Conservation (phyloP, 1,140 invertebrate genomes). For the Drosophila micromelanica region DNA sequence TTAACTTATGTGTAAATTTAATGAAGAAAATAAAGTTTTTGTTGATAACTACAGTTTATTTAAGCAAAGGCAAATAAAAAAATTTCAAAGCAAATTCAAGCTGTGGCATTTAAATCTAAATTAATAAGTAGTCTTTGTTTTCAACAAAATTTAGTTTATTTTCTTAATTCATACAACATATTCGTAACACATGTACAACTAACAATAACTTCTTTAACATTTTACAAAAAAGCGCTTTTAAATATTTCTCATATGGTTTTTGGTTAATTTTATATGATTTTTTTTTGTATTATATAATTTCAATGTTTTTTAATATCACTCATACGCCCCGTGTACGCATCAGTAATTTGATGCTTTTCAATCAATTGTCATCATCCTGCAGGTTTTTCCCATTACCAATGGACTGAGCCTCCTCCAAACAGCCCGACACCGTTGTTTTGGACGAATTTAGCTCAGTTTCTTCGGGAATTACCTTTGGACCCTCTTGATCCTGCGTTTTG, state of each 20-base stretch:
- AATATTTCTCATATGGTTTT: neutral
- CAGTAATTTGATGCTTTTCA: slow-evolving; percentile 16
- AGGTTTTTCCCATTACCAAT: slow-evolving; percentile 56
- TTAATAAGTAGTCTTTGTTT: slow-evolving; percentile 6
- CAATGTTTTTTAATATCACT: slow-evolving; percentile 73
- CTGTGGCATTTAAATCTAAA: slow-evolving; percentile 18
- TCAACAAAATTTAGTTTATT: slow-evolving; percentile 50
- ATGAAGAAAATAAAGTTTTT: slow-evolving; percentile 32
- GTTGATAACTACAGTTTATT: slow-evolving; percentile 65
- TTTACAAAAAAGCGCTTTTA: slow-evolving; percentile 1
- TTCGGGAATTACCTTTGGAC: slow-evolving; percentile 78
- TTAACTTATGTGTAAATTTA: slow-evolving; percentile 46
- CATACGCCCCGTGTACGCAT: slow-evolving; percentile 56
- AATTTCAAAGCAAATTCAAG: slow-evolving; percentile 35
- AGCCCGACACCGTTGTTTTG: slow-evolving; percentile 63
- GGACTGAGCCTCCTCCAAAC: slow-evolving; percentile 40
- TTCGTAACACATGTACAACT: slow-evolving; percentile 63
- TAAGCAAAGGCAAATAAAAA: slow-evolving; percentile 60
- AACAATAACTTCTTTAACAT: slow-evolving; percentile 46
- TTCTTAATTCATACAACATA: slow-evolving; percentile 66
- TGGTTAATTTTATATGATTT: neutral
- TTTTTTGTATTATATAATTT: slow-evolving; percentile 20
- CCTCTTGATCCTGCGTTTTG: slow-evolving; percentile 67
- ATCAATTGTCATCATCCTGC: slow-evolving; percentile 66
- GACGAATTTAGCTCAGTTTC: slow-evolving; percentile 77